Conservation (phyloP, 2,113 vertebrate genomes). For the Megalops atlanticus region DNA sequence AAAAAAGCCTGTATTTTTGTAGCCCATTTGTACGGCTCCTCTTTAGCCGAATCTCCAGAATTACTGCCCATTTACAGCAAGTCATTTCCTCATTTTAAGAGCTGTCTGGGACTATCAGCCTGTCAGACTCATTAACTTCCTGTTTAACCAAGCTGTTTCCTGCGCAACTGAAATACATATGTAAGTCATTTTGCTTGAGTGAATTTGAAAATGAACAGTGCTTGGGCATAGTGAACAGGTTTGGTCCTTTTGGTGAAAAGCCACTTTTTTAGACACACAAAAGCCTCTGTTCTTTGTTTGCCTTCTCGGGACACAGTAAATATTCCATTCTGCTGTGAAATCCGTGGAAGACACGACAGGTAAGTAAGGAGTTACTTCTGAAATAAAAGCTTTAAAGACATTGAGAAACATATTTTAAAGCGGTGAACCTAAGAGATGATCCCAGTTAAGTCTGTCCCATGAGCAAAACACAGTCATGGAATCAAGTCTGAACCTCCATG, state of each 20-base stretch:
- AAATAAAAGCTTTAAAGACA: no score
- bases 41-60: constrained; percentile 1
- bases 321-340: not conserved
- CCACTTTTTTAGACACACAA: not conserved
- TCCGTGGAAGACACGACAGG: no score
- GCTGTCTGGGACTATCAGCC: constrained; percentile 1
- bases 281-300: not conserved
- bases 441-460: not conserved
- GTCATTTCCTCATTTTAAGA: constrained; percentile 16
- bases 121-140: constrained; percentile 7
- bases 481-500: not conserved
- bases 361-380: no score
- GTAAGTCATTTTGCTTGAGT: constrained; percentile 11
- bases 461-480: not conserved
- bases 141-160: constrained; percentile 17
- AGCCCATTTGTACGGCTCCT: constrained; percentile 2
- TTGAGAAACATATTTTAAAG: no score
- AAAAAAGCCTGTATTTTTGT: not conserved
- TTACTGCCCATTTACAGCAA: constrained; percentile 14
- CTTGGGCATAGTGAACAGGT: not conserved
- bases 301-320: not conserved
- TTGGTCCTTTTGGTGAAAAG: not conserved
- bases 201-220: constrained; percentile 14
- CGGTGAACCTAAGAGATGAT: no score
- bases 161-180: constrained; percentile 5